Conservation (phyloP, 92 coral and sea anemone species). For the Bergia sp. region DNA sequence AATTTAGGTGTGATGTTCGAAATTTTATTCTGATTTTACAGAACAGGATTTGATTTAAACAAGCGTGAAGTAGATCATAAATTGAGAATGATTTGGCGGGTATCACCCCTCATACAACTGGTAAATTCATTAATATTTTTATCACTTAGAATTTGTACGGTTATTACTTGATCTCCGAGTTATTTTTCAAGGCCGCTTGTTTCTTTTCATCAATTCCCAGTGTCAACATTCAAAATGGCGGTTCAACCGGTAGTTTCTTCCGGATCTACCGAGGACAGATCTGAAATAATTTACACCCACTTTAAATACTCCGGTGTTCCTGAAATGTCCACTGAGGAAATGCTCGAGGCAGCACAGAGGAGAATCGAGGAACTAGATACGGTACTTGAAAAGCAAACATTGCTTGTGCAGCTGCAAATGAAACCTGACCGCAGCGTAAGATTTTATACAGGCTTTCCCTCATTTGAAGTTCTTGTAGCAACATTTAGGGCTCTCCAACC, state of each 20-base stretch:
- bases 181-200: too few species aligned
- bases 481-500: constrained; percentile 15
- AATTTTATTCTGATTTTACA: too few species aligned
- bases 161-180: not conserved
- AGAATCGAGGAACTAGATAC: constrained; percentile 12
- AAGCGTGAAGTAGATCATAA: too few species aligned
- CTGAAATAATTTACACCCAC: not conserved
- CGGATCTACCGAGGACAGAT: not conserved
- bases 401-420: not conserved
- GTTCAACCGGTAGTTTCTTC: not conserved
- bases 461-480: not conserved
- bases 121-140: not conserved
- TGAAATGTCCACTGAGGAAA: not conserved
- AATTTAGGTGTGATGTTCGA: too few species aligned
- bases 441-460: constrained; percentile 16
- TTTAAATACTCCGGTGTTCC: constrained; percentile 13
- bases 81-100: too few species aligned
- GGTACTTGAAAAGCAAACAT: not conserved
- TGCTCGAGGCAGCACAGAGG: constrained; percentile 14
- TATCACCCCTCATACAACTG: too few species aligned
- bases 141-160: not conserved
- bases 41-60: too few species aligned
- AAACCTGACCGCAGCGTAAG: not conserved
- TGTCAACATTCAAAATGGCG: too few species aligned
- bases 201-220: too few species aligned